A percentile compares a stretch with the other conserved stretches of the same genome.
phyloP scores from a whole-genome alignment of 2,888 invertebrate genomes.

The Anagyrus pseudococci region DNA sequence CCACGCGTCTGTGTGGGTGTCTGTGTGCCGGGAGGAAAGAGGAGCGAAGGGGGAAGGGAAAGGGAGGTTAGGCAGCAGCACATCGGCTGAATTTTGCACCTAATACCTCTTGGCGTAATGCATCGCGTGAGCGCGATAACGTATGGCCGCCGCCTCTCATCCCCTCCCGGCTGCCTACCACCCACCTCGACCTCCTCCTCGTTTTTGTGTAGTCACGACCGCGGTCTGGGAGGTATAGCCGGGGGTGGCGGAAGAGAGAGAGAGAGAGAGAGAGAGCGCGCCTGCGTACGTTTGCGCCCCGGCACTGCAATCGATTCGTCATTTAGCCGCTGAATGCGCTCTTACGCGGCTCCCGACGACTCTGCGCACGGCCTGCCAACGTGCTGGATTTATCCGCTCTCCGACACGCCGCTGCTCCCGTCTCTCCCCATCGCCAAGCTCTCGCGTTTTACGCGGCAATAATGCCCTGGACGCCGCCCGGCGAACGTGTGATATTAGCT shows the following conservation, averaged over 20 bases:
- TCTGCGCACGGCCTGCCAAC: no score
- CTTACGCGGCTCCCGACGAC: no score
- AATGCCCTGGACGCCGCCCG: no score
- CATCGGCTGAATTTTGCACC: slow-evolving; percentile 32
- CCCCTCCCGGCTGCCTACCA: not conserved
- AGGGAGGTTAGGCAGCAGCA: not conserved
- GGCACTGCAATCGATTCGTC: slow-evolving; percentile 43
- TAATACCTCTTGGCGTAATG: slow-evolving; percentile 38
- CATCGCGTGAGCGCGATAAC: slow-evolving; percentile 37
- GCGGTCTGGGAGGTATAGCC: no score
- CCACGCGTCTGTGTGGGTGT: not conserved
- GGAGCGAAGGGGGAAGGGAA: not conserved
- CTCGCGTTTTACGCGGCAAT: no score
- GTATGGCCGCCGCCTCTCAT: slow-evolving; percentile 14
- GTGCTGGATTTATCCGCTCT: no score
- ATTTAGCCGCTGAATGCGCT: no score
- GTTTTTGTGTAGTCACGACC: not conserved
- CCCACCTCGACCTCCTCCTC: not conserved
- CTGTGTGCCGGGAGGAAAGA: not conserved
- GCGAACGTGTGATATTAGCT: no score
- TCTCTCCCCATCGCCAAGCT: no score
- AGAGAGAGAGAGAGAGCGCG: not conserved
- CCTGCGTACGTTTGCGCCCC: slow-evolving; percentile 22
- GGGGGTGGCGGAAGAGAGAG: no score
- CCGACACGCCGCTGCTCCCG: no score